phyloP scores from a whole-genome alignment of 2,113 vertebrate species.

The Cryptotis parvus region DNA sequence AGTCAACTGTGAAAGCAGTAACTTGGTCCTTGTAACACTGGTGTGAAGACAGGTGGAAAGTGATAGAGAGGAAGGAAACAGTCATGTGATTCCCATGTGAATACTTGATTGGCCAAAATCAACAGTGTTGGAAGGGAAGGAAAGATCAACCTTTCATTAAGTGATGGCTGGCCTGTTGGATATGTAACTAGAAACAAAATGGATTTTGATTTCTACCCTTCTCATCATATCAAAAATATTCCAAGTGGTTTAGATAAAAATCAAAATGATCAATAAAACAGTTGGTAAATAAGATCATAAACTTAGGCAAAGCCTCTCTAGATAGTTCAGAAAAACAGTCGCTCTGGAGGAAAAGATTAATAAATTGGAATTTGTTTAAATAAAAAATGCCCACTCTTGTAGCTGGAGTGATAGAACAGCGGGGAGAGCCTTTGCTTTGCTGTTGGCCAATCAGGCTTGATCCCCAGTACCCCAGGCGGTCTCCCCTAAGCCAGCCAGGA shows the following conservation, averaged over 20 bases:
- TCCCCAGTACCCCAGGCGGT: too few relatives aligned
- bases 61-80: background rate
- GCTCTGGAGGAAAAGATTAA: background rate
- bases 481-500: too few relatives aligned
- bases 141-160: background rate
- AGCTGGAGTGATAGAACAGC: background rate
- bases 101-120: background rate
- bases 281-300: background rate
- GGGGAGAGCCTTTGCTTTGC: too few relatives aligned
- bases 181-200: background rate
- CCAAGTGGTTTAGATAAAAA: background rate
- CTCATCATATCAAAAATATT: background rate
- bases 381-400: background rate
- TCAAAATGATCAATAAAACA: background rate
- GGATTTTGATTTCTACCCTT: background rate
- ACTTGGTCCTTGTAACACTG: background rate
- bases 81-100: background rate
- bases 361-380: background rate
- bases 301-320: background rate
- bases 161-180: background rate
- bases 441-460: background rate
- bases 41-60: background rate
- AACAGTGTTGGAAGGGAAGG: background rate
- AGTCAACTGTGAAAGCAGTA: background rate
- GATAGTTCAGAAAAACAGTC: background rate